Conservation (phyloP, 2,797 vertebrate genomes). For the Acanthiza pusilla region DNA sequence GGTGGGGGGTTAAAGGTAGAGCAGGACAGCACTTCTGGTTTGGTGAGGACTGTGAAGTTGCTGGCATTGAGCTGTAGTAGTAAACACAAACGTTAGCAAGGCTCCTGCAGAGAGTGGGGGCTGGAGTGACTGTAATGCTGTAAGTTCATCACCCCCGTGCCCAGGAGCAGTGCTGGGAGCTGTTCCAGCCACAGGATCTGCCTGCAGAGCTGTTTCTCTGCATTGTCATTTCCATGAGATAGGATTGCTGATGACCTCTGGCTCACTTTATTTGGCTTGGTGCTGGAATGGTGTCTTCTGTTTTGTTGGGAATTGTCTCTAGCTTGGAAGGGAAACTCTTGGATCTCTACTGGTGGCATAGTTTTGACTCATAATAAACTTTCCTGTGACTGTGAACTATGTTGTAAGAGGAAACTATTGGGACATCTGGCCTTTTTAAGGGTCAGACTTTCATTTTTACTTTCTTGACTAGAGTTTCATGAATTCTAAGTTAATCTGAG, state of each 20-base stretch:
- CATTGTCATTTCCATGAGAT: not conserved
- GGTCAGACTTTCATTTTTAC: not conserved
- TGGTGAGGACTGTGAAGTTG: not conserved
- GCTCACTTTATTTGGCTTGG: not conserved
- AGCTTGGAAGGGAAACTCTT: not conserved
- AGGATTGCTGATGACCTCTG: not conserved
- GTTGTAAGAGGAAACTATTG: not conserved
- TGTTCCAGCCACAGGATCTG: not conserved
- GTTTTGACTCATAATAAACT: not conserved
- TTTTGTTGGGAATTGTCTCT: not conserved
- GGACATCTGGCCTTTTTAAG: not conserved
- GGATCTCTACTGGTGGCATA: not conserved
- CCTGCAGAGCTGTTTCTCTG: not conserved
- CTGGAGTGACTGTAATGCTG: not conserved
- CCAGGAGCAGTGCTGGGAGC: not conserved
- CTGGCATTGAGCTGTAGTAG: not conserved
- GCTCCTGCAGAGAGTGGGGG: not conserved
- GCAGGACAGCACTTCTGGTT: fast-evolving
- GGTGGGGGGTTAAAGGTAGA: not conserved
- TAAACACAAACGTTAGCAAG: not conserved
- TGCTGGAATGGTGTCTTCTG: not conserved
- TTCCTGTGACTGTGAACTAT: not conserved
- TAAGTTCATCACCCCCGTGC: not conserved
- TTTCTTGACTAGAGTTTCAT: not conserved
- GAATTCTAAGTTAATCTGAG: not conserved